phyloP scores from a whole-genome alignment of 37 sponge, comb jelly and placozoan genomes.

The Geodia barretti region DNA sequence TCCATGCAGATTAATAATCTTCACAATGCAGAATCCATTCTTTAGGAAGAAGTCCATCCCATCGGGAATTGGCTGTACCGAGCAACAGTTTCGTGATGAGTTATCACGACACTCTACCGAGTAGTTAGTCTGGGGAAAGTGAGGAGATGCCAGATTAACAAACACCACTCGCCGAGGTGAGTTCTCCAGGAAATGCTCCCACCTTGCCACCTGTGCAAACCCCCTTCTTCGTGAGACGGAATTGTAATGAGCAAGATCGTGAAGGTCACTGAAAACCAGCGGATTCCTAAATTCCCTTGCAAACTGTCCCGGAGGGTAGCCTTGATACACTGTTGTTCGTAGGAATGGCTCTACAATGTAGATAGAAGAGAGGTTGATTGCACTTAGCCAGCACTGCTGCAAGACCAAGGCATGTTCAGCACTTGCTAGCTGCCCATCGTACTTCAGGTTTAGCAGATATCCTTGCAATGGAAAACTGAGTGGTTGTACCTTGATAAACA shows the following conservation, averaged over 20 bases:
- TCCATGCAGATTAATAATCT: not conserved
- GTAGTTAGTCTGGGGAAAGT: too few species aligned
- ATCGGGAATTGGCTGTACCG: not conserved
- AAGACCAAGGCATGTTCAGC: constrained; percentile 16
- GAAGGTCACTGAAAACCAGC: constrained; percentile 10
- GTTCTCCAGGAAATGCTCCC: not conserved
- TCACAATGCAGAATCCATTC: not conserved
- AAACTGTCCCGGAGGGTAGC: not conserved
- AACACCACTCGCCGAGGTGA: not conserved
- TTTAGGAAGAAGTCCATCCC: not conserved
- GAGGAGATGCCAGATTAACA: not conserved
- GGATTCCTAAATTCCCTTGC: not conserved
- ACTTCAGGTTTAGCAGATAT: constrained; percentile 7
- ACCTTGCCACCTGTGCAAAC: not conserved
- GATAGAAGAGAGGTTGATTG: constrained; percentile 4
- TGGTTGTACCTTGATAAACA: too few species aligned
- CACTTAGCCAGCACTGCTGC: constrained; percentile 20
- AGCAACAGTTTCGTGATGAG: too few species aligned
- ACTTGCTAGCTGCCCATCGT: constrained; percentile 25
- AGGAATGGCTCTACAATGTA: constrained; percentile 20
- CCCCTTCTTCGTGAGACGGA: not conserved
- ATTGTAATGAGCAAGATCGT: constrained; percentile 23
- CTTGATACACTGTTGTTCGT: not conserved
- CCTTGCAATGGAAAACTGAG: not conserved
- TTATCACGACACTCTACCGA: too few species aligned